These are phyloP conservation scores for Brachionus rotundiformis DNA, from an alignment of 1,140 invertebrate genomes.

Conservation along the genomic window DNA sequence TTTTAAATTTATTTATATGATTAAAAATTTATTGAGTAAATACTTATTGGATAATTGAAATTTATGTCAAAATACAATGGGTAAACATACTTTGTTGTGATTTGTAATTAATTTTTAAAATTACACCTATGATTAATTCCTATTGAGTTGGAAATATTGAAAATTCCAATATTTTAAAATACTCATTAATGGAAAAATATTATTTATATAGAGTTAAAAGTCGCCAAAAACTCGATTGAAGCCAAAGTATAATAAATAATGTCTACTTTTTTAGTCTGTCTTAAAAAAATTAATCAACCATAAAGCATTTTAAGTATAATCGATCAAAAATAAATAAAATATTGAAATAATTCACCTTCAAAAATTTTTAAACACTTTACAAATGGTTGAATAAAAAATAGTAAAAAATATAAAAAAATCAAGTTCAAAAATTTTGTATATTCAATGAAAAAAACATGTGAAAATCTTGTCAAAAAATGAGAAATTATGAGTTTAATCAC, in stretches of 20 bases:
- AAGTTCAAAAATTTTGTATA: not conserved
- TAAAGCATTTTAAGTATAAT: not conserved
- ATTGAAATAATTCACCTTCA: not conserved
- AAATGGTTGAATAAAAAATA: not conserved
- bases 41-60: not conserved
- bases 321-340: not conserved
- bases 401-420: too few relatives aligned
- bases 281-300: not conserved
- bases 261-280: not conserved
- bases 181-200: not conserved
- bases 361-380: not conserved
- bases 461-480: too few relatives aligned
- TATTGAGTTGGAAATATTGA: not conserved
- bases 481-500: too few relatives aligned
- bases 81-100: not conserved
- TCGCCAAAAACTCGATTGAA: not conserved
- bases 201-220: not conserved
- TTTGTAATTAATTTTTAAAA: not conserved
- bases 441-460: too few relatives aligned
- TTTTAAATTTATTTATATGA: slow-evolving; percentile 8
- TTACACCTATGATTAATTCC: not conserved
- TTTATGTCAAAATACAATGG: not conserved
- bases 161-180: not conserved
- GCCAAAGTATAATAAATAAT: not conserved
- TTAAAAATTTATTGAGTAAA: not conserved